Conservation (phyloP, 2,797 vertebrate genomes). For the Centropyge bicolor region DNA sequence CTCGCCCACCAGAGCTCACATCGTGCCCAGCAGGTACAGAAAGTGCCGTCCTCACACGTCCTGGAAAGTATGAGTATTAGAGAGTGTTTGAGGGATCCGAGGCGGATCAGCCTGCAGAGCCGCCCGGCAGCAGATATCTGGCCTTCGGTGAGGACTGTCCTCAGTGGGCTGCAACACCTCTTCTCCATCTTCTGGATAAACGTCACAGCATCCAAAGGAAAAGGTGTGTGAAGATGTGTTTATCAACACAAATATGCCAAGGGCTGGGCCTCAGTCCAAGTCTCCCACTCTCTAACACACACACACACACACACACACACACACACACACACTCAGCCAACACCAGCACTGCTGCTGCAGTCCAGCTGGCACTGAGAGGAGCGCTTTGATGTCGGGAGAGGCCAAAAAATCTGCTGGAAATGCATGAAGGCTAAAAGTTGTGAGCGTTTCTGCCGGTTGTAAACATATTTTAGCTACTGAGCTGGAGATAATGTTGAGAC, state of each 20-base stretch:
- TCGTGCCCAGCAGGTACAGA: slow-evolving; percentile 41
- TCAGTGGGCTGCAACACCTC: slow-evolving; percentile 21
- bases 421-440: slow-evolving; percentile 68
- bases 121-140: slow-evolving; percentile 15
- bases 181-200: slow-evolving; percentile 25
- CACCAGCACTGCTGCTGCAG: slow-evolving; percentile 46
- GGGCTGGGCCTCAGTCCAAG: slow-evolving; percentile 57
- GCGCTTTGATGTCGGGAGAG: slow-evolving; percentile 73
- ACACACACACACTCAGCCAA: slow-evolving; percentile 31
- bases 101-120: background rate
- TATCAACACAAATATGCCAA: slow-evolving; percentile 66
- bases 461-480: slow-evolving; percentile 65
- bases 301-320: slow-evolving; percentile 35
- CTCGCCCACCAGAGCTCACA: slow-evolving; percentile 44
- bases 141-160: slow-evolving; percentile 26
- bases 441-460: slow-evolving; percentile 56
- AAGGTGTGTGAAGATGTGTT: slow-evolving; percentile 65
- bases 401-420: slow-evolving; percentile 65
- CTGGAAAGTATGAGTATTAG: slow-evolving; percentile 24
- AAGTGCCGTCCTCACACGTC: slow-evolving; percentile 49
- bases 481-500: slow-evolving; percentile 51
- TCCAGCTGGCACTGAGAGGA: slow-evolving; percentile 73
- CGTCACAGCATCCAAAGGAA: slow-evolving; percentile 32
- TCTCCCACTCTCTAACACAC: slow-evolving; percentile 39
- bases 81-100: slow-evolving; percentile 24